These are phyloP conservation scores for Cynopterus brachyotis DNA, from an alignment of 2,113 vertebrate species.

Conservation along the genomic window DNA sequence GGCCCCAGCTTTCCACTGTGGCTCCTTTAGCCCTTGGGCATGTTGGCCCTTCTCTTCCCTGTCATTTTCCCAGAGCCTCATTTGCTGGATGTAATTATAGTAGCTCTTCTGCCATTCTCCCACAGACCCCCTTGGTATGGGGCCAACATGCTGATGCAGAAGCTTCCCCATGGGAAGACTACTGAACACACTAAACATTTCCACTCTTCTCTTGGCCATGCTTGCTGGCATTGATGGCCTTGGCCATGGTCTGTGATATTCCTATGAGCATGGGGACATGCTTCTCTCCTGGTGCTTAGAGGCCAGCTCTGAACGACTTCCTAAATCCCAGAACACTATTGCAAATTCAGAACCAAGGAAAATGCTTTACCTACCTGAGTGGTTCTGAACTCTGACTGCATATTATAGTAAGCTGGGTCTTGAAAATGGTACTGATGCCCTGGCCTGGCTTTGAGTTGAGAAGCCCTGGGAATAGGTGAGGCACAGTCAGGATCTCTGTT, in stretches of 20 bases:
- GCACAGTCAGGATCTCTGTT: not conserved
- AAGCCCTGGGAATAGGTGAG: not conserved
- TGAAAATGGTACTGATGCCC: not conserved
- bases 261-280: not conserved
- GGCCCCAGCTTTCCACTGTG: accelerated
- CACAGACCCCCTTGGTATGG: no score
- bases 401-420: not conserved
- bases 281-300: not conserved
- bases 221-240: not conserved
- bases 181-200: not conserved
- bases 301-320: not conserved
- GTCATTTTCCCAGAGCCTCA: not conserved
- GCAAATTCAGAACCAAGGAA: not conserved
- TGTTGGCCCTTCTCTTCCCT: accelerated
- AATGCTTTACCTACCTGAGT: not conserved
- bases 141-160: not conserved
- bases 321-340: not conserved
- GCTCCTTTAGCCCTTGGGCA: accelerated
- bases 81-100: not conserved
- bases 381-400: not conserved
- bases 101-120: not conserved
- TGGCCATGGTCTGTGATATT: accelerated
- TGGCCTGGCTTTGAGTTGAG: no score
- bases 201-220: not conserved
- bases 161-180: not conserved